Base-by-base conservation (phyloP, 2,888 invertebrate genomes). In the Boloria selene region DNA sequence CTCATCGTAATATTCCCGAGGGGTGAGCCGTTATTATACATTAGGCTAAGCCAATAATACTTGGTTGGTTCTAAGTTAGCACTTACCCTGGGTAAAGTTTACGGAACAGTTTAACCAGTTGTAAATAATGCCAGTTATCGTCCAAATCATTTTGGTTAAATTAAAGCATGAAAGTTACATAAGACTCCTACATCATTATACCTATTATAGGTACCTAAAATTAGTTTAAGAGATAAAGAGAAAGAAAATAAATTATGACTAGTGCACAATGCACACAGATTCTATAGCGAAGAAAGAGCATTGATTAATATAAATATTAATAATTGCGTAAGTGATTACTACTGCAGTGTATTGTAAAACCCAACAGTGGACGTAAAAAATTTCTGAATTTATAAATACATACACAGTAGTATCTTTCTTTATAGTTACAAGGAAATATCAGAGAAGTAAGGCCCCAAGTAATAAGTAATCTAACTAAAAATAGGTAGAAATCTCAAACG, bases 41-140 rank as follows among this genome's bases (percentile, higher is more conserved):
- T 65, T 65, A 65, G 16, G 59, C 59, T 65, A 59, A 65, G 65
- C 65, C 49, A 65, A 65, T 65, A 65, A 65, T 65, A 65, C 60
- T 65, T 60, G 60, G 65, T 53, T 60, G 54, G 54, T 65, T 59
- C 65, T 60, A 65, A 60, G 60, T 65, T 65, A 65, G 65, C 65
- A 54, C 60, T 60, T 50, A 65, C 52, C 47, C 53, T 44, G 42
- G 17, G 52, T 54, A 54, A 65, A 65, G 54, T 65, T 65, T 65
- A 59, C 60, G 7, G 54, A 60, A 60, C 54, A 60, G 65, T 60
- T 65, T 31, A 54, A 49, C 47, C 49, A 54, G 42, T 22, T 52
- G 49, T 59, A 52, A 61, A 61, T 61, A 60, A 49, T 22, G 51
- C 45, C 52, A 52, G 52, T 59, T 64, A 64, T 53, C n/a, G 52